Base-by-base conservation (phyloP, 1,140 invertebrate species). In the Apis laboriosa region DNA sequence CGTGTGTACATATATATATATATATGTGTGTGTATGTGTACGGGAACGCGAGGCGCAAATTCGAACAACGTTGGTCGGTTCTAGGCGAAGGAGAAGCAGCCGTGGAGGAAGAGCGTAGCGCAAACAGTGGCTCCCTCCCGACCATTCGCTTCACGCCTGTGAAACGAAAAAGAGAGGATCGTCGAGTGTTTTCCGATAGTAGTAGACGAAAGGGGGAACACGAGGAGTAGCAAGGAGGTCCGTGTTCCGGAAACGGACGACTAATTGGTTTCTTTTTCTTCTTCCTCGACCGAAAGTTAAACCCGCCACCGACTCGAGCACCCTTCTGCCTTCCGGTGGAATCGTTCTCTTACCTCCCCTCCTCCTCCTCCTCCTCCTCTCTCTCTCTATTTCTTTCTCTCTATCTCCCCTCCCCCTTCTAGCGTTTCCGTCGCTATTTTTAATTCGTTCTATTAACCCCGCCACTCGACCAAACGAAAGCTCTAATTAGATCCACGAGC, bases 121-220 rank as follows among this genome's bases (percentile, higher is more conserved):
- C 77, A 78, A 78, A 78, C 77, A 78, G 19, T 49, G 21, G 53
- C 21, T 21, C 55, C 24, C 43, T n/a, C n/a, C 51, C 53, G 55
- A 70, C 3, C 34, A 43, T 43, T 70, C 68, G 53, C 64, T 77
- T 67, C 13, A 61, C 71, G 70, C 70, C 51, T 28, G 72, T 13
- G 34, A 68, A 77, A 77, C 68, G 55, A 78, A 43, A 70, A 78
- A 78, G 77, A 70, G 60, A 70, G 55, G 55, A 78, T 15, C n/a
- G 77, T 70, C 66, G 77, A 70, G 77, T 70, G 77, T 78, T 78
- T 78, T 70, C 64, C 64, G 66, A 78, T 60, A 24, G 53, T 24
- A 11, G 55, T 55, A n/a, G n/a, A 43, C 34, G 34, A 56, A 58
- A 21, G 51, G 60, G 74, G 19, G 55, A 24, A 15, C 17, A 34